These are phyloP conservation scores for Phortica variegata DNA, from an alignment of 1,140 invertebrate species.

Conservation along the genomic window DNA sequence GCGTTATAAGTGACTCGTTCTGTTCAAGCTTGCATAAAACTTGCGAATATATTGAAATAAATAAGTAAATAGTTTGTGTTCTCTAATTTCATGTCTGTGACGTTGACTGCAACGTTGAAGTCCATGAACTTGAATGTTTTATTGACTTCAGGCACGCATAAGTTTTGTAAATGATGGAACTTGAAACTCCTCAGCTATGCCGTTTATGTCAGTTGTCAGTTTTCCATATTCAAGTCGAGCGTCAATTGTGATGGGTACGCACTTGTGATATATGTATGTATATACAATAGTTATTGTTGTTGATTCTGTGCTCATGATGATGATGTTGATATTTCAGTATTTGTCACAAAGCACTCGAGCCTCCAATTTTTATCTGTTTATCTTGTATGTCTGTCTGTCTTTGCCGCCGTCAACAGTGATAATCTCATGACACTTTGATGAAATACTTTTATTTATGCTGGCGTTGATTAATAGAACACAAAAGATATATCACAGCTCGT, in stretches of 20 bases:
- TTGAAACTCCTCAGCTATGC: no score
- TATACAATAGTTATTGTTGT: no score
- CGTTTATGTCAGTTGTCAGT: no score
- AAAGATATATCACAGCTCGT: constrained; percentile 20
- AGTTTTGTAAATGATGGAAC: no score
- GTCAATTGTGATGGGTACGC: no score
- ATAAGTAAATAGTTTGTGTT: constrained; percentile 41
- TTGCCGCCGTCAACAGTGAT: constrained; percentile 33
- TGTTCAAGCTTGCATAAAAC: constrained; percentile 33
- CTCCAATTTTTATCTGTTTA: no score
- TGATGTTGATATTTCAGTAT: no score
- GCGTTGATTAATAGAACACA: constrained; percentile 50
- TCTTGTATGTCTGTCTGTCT: constrained; percentile 15
- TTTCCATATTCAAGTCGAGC: no score
- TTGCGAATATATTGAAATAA: constrained; percentile 29
- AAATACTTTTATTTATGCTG: constrained; percentile 45
- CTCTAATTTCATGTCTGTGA: constrained; percentile 4
- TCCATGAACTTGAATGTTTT: constrained; percentile 53
- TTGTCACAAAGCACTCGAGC: no score
- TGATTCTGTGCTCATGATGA: no score
- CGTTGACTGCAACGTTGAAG: constrained; percentile 49
- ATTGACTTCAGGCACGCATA: constrained; percentile 50
- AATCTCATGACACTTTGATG: constrained; percentile 53
- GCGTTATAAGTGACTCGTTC: constrained; percentile 16
- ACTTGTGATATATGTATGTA: no score